Evolutionary conservation across 2,888 invertebrate genomes (phyloP), one percentile per base, ranked within the genome.

Genomic region (Blastobasis adustella): DNA sequence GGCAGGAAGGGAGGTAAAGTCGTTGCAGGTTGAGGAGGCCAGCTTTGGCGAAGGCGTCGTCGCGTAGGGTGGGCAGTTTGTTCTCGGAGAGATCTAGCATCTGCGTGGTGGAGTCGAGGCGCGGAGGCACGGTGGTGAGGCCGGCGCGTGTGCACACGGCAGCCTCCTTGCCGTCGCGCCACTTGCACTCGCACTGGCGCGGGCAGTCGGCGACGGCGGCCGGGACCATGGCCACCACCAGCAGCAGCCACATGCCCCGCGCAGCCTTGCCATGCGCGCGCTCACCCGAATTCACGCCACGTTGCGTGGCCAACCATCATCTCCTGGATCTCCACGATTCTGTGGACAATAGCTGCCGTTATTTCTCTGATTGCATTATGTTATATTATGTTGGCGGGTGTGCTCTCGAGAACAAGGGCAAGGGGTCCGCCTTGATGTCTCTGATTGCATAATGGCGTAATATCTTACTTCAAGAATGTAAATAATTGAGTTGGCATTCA

Each of bases 81-180:
- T 96, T 96, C 56, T 92, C 93, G 10, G 93, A 92, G 49, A 96
- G 88, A 73, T 96, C 94, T 52, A 96, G 90, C 49, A 95, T 90
- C 79, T 96, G 95, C 40, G 95, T 95, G 62, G 93, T 93, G 56
- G 92, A 91, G 63, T 95, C 95, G 56, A 95, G 90, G 58, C 92
- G 92, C 48, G 90, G 87, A 41, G 96, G 96, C 62, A 96, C 91
- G 67, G 91, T 89, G 63, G 92, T 91, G 65, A 95, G 90, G 73
- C 93, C 94, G 55, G 93, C 93, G 75, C 92, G 93, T 65, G 91
- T 90, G 84, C 96, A 96, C 66, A 94, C 89, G 53, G 95, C 95
- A 49, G 95, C 93, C 82, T 95, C 95, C 80, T 96, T 96, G 67
- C 95, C 95, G 73, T 93, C 93, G 78, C 94, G 94, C 96, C 96